phyloP scores from a whole-genome alignment of 2,888 invertebrate species.

The Liopterus haemorrhoidalis region DNA sequence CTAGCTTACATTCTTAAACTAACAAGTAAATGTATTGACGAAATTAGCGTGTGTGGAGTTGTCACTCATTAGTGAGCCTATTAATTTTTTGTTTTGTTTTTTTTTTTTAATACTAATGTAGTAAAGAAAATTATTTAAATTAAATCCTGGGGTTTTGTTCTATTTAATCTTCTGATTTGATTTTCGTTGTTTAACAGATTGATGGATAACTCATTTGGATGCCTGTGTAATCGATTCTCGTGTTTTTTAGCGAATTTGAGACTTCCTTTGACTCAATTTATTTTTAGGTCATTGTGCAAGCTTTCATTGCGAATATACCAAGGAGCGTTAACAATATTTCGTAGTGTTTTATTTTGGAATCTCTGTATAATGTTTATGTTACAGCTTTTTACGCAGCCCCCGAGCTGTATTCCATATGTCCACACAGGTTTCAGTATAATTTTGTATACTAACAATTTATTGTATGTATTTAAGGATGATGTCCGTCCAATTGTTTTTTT shows the following conservation, averaged over 20 bases:
- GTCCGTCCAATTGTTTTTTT: too few species aligned
- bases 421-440: constrained; percentile 4
- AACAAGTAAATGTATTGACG: too few species aligned
- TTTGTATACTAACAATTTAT: constrained; percentile 4
- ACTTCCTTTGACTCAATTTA: neutral
- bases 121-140: too few species aligned
- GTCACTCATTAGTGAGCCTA: too few species aligned
- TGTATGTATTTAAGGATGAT: neutral
- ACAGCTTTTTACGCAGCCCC: constrained; percentile 3
- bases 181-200: constrained; percentile 2
- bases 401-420: constrained; percentile 9
- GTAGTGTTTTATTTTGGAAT: too few species aligned
- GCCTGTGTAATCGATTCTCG: neutral
- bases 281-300: constrained; percentile 1
- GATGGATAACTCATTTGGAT: neutral
- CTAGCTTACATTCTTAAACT: too few species aligned
- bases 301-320: neutral
- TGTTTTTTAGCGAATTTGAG: constrained; percentile 2
- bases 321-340: constrained; percentile 1
- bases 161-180: neutral
- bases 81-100: too few species aligned
- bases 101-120: too few species aligned
- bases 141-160: neutral
- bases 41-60: too few species aligned
- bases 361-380: constrained; percentile 6